Percentiles rank a stretch among this genome's conserved stretches.
Conservation (phyloP, 2,888 invertebrate genomes). For the Eupithecia pulchellata region DNA sequence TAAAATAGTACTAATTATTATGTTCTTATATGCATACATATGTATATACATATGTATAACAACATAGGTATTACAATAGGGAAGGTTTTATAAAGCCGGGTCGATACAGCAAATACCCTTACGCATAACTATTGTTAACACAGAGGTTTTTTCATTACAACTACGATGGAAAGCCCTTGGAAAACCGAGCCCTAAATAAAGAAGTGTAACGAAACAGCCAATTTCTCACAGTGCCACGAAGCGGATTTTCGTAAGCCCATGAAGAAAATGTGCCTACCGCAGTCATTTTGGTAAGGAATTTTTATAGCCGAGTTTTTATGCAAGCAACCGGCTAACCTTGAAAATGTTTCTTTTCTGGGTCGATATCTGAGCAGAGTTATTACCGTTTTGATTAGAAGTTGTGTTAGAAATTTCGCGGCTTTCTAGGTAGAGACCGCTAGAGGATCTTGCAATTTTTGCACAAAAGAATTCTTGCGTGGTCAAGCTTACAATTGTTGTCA, state of each 20-base stretch:
- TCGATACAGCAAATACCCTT: not conserved
- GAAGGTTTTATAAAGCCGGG: not conserved
- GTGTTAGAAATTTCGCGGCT: no score
- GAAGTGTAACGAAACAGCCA: slow-evolving; percentile 22
- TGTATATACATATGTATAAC: no score
- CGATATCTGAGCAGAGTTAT: slow-evolving; percentile 3
- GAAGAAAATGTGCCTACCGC: slow-evolving; percentile 22
- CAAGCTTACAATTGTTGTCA: no score
- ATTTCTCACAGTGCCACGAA: slow-evolving; percentile 28
- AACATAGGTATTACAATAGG: no score
- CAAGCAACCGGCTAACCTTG: not conserved
- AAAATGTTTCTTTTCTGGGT: slow-evolving; percentile 8
- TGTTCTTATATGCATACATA: no score
- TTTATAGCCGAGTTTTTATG: slow-evolving; percentile 11
- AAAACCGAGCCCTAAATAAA: slow-evolving; percentile 17
- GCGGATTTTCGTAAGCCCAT: slow-evolving; percentile 31
- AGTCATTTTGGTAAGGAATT: slow-evolving; percentile 19
- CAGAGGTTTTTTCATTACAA: slow-evolving; percentile 1
- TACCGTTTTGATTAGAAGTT: slow-evolving; percentile 2
- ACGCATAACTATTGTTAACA: not conserved
- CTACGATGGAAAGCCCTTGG: not conserved
- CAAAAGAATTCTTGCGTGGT: no score
- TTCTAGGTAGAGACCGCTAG: no score
- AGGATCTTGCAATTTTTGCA: no score
- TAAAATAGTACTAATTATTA: no score